A percentile compares a stretch with the other conserved stretches of the same genome.
Evolutionary conservation across 2,797 vertebrate species (phyloP).

Genomic region (Poeciliopsis infans): DNA sequence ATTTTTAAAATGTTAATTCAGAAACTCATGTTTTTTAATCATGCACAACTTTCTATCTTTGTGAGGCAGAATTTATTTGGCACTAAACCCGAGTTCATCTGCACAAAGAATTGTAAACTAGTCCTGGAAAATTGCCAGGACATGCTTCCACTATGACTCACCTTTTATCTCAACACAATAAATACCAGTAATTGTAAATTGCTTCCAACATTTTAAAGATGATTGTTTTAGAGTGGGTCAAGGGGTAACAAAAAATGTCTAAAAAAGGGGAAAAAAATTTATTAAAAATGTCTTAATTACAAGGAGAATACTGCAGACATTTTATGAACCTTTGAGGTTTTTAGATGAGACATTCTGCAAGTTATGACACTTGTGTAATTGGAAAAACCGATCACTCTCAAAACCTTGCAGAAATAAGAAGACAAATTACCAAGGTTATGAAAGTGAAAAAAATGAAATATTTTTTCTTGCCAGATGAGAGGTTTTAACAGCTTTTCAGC

Average conservation of each 20-base stretch:
- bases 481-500: neutral
- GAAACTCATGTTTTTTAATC: conserved; percentile 10
- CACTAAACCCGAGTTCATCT: neutral
- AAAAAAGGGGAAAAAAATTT: neutral
- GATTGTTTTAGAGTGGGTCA: neutral
- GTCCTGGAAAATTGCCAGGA: neutral
- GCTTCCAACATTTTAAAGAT: neutral
- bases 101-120: neutral
- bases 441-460: neutral
- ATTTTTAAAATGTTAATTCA: conserved; percentile 25
- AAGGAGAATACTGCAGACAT: neutral
- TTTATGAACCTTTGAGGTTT: neutral
- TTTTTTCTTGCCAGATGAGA: neutral
- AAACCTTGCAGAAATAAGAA: neutral
- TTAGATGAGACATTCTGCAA: neutral
- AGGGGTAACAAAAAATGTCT: neutral
- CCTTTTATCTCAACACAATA: neutral
- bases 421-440: neutral
- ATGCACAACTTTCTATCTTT: conserved; percentile 3
- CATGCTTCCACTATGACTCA: neutral
- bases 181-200: neutral
- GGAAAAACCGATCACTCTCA: neutral
- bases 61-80: neutral
- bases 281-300: neutral
- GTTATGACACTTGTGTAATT: neutral